These are phyloP conservation scores for Actenoides lindsayi DNA, from an alignment of 2,113 vertebrate species.

Conservation along the genomic window DNA sequence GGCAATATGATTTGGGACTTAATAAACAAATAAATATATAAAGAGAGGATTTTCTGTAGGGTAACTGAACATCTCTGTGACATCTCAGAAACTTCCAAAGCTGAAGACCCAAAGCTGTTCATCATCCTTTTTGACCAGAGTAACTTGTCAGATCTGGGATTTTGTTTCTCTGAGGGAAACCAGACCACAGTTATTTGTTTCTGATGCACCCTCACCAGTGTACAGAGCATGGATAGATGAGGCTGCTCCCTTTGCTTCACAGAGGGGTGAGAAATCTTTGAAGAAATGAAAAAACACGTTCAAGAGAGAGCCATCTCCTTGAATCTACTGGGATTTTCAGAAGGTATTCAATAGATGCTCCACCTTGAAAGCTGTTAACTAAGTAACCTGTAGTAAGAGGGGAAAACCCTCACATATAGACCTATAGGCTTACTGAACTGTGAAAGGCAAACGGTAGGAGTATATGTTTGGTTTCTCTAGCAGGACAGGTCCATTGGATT, in stretches of 20 bases:
- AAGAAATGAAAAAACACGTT: background rate
- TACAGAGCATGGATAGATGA: rapidly evolving
- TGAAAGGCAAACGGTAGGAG: background rate
- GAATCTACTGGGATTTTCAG: background rate
- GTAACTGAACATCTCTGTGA: background rate
- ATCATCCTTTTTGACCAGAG: background rate
- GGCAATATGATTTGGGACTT: background rate
- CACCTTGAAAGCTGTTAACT: background rate
- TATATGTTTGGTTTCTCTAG: background rate
- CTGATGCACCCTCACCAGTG: background rate
- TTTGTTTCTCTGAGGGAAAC: background rate
- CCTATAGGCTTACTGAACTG: background rate
- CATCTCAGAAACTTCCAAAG: background rate
- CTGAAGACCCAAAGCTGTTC: background rate
- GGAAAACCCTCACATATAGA: background rate
- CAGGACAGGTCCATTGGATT: background rate
- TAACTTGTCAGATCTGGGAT: background rate
- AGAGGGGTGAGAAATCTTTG: background rate
- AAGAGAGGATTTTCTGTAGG: background rate
- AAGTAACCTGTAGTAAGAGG: background rate
- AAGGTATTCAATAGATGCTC: rapidly evolving
- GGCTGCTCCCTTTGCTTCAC: background rate
- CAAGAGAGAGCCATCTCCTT: background rate
- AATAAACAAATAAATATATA: background rate
- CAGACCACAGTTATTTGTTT: background rate